These are phyloP conservation scores for Sinhomidia bicolor DNA, from an alignment of 2,888 invertebrate genomes.

Conservation along the genomic window DNA sequence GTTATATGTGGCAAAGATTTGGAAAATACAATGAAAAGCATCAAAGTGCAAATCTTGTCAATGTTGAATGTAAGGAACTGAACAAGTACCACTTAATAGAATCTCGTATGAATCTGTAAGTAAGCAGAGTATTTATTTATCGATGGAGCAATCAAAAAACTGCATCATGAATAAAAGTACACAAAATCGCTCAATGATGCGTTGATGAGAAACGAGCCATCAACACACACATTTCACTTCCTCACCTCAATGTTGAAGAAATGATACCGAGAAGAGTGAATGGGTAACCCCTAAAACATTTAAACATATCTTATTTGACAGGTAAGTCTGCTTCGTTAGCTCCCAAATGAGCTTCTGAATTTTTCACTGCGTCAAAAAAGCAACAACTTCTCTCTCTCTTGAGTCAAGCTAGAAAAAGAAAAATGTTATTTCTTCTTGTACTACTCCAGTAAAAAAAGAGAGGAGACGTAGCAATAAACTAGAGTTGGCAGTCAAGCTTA, in stretches of 20 bases:
- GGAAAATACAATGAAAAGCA: too few species aligned
- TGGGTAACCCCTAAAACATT: slow-evolving; percentile 21
- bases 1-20: too few species aligned
- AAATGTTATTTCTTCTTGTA: neutral
- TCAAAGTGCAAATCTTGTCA: too few species aligned
- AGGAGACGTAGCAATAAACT: slow-evolving; percentile 64
- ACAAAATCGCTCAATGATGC: slow-evolving; percentile 10
- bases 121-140: too few species aligned
- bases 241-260: neutral
- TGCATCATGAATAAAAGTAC: neutral
- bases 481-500: slow-evolving; percentile 66
- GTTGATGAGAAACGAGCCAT: slow-evolving; percentile 26
- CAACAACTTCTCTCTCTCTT: neutral
- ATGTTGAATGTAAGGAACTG: too few species aligned
- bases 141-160: neutral
- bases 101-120: too few species aligned
- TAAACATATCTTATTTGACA: slow-evolving; percentile 51
- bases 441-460: slow-evolving; percentile 29
- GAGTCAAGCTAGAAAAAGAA: slow-evolving; percentile 5
- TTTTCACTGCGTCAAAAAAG: slow-evolving; percentile 29
- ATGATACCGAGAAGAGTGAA: neutral
- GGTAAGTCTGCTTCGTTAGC: slow-evolving; percentile 73
- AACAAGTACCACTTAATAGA: too few species aligned
- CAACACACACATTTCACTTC: neutral
- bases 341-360: slow-evolving; percentile 55